Evolutionary conservation across 1,140 invertebrate genomes (phyloP).

Genomic region (Pseudomyrmex gracilis): DNA sequence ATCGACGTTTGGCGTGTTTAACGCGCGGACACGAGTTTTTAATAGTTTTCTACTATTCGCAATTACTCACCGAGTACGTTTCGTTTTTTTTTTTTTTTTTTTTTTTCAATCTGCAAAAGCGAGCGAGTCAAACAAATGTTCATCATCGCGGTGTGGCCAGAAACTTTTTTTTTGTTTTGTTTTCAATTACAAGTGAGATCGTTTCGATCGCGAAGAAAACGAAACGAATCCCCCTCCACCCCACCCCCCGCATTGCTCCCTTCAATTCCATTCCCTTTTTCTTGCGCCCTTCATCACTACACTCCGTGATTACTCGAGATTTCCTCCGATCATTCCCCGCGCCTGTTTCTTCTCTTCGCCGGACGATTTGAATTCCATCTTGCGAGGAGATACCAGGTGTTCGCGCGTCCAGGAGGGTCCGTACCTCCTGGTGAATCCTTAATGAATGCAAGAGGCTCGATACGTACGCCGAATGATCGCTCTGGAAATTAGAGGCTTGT

Average conservation of each 20-base stretch:
- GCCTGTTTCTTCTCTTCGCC: conserved; percentile 26
- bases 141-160: not conserved
- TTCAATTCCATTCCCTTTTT: conserved; percentile 7
- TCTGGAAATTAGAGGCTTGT: conserved; percentile 65
- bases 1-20: no score
- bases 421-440: conserved; percentile 64
- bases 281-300: conserved; percentile 14
- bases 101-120: not conserved
- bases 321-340: conserved; percentile 30
- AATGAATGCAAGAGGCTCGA: conserved; percentile 58
- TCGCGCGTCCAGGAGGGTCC: conserved; percentile 58
- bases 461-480: conserved; percentile 60
- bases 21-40: no score
- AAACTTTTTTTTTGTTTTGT: not conserved
- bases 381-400: conserved; percentile 62
- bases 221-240: no score
- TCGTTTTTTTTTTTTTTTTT: no score
- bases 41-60: no score
- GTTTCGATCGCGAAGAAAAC: not conserved
- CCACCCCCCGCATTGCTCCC: not conserved
- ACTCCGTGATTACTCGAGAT: conserved; percentile 30
- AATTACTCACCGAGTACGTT: not conserved
- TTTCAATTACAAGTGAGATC: not conserved
- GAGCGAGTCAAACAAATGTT: not conserved
- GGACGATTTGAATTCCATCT: conserved; percentile 29